Evolutionary conservation across 1,140 invertebrate species (phyloP).

Genomic region (Conus ventricosus): DNA sequence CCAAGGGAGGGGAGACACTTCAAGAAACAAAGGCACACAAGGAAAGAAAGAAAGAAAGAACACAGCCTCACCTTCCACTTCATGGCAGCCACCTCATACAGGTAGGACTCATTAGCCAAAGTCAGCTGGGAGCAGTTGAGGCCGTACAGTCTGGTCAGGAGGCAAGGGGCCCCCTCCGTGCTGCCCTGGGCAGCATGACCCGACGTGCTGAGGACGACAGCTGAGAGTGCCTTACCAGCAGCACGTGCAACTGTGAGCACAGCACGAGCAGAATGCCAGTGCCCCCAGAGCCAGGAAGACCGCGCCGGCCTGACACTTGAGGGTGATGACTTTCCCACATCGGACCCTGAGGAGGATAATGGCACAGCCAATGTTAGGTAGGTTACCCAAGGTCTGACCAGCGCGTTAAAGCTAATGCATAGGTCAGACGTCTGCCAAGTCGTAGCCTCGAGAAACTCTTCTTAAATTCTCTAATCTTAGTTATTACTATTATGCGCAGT

Average conservation of each 20-base stretch:
- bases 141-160: not conserved
- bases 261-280: not conserved
- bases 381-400: no score
- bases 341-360: not conserved
- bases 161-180: not conserved
- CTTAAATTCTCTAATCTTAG: no score
- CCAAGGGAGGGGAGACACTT: no score
- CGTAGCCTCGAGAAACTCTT: no score
- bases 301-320: not conserved
- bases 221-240: not conserved
- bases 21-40: no score
- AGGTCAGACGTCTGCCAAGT: no score
- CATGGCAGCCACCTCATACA: not conserved
- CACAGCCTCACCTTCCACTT: not conserved
- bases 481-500: no score
- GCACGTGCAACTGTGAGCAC: slow-evolving; percentile 1
- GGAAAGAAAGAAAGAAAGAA: no score
- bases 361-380: no score
- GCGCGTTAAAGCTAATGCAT: no score
- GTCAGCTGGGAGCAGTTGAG: not conserved
- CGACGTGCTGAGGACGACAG: not conserved
- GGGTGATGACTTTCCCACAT: not conserved
- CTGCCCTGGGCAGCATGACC: not conserved
- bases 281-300: not conserved
- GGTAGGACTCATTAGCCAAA: not conserved